Evolutionary conservation across 2,113 vertebrate species (phyloP), one percentile per base, ranked within the genome.

Genomic region (Rostratula benghalensis): DNA sequence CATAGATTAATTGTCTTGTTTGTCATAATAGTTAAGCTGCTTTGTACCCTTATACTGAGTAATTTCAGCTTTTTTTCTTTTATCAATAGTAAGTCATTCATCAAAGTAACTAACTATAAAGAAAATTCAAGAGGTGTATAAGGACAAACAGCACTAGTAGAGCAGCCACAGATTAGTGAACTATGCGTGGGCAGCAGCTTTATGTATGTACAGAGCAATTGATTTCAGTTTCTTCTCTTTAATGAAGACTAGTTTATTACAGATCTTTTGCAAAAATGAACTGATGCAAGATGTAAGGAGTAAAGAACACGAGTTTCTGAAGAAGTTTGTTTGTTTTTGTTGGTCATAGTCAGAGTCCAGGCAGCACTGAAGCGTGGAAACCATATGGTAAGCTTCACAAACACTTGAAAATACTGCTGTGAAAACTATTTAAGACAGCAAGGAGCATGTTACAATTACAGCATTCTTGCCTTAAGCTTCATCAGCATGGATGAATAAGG

Each of bases 371-470:
- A 53, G 39, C 6, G 45, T 83, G 87, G 84, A 95, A 90, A 94
- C 81, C 91, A 95, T 94, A 95, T 94, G 89, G 84, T 37, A 83
- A 75, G 20, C n/a, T 56, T 96, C 93, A 93, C 53, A 87, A 76
- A 95, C 89, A 83, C 84, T 84, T 60, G 57, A 82, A 91, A 94
- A 73, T 45, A 48, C 65, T 71, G 45, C 89, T 91, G 53, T 71
- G 54, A 94, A 73, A 95, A 69, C 27, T 56, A 16, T 61, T 87
- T 63, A 31, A 65, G 65, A 60, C 56, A 83, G 87, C 6, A 15
- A 70, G 57, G 48, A 95, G 50, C 53, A 41, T 48, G 48, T 57
- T 82, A 68, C 65, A 84, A 13, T 60, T 84, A 68, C 69, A 85
- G 78, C 81, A 91, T 85, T 80, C 30, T 7, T 67, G 79, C 87